Evolutionary conservation across 1,140 invertebrate genomes (phyloP).

Genomic region (Dysdera silvatica): DNA sequence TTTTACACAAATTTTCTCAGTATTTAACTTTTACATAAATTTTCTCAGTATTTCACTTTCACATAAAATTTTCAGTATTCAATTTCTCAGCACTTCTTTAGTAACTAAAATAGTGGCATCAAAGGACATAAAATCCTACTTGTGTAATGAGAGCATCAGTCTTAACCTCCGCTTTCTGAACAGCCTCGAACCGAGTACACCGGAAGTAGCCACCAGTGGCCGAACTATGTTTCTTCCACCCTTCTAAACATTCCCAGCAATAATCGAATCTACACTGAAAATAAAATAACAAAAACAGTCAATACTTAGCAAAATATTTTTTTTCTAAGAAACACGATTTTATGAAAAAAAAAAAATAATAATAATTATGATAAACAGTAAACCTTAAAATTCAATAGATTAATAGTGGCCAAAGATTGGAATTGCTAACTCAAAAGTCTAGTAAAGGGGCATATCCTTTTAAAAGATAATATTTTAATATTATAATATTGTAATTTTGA

Average conservation of each 20-base stretch:
- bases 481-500: too few relatives aligned
- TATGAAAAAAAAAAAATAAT: not conserved
- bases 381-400: too few relatives aligned
- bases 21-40: too few relatives aligned
- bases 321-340: not conserved
- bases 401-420: too few relatives aligned
- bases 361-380: not conserved
- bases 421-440: too few relatives aligned
- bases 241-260: slow-evolving; percentile 67
- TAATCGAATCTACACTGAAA: slow-evolving; percentile 65
- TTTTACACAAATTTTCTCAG: too few relatives aligned
- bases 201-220: slow-evolving; percentile 65
- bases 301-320: not conserved
- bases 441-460: too few relatives aligned
- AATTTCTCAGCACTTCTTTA: too few relatives aligned
- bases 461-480: too few relatives aligned
- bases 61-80: too few relatives aligned
- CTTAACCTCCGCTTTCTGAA: slow-evolving; percentile 57
- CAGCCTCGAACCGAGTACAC: slow-evolving; percentile 61
- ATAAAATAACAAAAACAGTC: slow-evolving; percentile 12
- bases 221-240: slow-evolving; percentile 64
- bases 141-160: slow-evolving; percentile 52
- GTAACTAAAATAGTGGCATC: not conserved
- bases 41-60: too few relatives aligned
- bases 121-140: too few relatives aligned